These are phyloP conservation scores for Heliconius himera DNA, from an alignment of 1,140 invertebrate species.

Conservation along the genomic window DNA sequence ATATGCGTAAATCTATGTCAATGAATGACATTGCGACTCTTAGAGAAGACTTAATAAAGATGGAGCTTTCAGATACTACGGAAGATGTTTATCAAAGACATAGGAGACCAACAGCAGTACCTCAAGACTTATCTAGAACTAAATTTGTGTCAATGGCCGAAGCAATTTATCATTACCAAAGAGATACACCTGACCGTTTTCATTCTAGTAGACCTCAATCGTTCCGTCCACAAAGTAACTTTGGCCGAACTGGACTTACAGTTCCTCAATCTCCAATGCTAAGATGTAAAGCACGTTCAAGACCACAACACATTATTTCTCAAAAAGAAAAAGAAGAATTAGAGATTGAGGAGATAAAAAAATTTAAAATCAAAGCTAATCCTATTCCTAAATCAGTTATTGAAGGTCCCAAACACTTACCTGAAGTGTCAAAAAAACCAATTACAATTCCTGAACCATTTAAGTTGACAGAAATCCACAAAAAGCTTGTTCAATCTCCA, in stretches of 20 bases:
- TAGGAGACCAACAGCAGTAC: slow-evolving; percentile 41
- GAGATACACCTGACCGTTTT: slow-evolving; percentile 71
- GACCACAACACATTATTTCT: slow-evolving; percentile 62
- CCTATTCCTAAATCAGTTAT: slow-evolving; percentile 71
- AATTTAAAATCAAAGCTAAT: slow-evolving; percentile 72
- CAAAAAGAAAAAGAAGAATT: slow-evolving; percentile 72
- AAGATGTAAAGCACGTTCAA: slow-evolving; percentile 61
- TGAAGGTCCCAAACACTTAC: slow-evolving; percentile 59
- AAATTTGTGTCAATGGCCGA: slow-evolving; percentile 77
- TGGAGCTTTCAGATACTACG: slow-evolving; percentile 50
- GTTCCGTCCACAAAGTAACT: slow-evolving; percentile 47
- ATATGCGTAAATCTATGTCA: slow-evolving; percentile 69
- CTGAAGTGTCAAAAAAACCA: slow-evolving; percentile 64
- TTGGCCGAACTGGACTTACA: slow-evolving; percentile 53
- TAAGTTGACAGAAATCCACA: slow-evolving; percentile 68
- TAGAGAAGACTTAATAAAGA: slow-evolving; percentile 55
- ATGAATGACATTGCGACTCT: slow-evolving; percentile 67
- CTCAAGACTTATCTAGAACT: slow-evolving; percentile 59
- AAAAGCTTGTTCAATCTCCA: slow-evolving; percentile 52
- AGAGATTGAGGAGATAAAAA: slow-evolving; percentile 70
- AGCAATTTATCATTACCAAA: slow-evolving; percentile 72
- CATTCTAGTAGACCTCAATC: slow-evolving; percentile 55
- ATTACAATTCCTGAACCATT: slow-evolving; percentile 70
- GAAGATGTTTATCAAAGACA: slow-evolving; percentile 52
- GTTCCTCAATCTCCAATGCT: slow-evolving; percentile 70